Conservation (phyloP, 1,140 invertebrate genomes). For the Cyphomyrmex costatus region DNA sequence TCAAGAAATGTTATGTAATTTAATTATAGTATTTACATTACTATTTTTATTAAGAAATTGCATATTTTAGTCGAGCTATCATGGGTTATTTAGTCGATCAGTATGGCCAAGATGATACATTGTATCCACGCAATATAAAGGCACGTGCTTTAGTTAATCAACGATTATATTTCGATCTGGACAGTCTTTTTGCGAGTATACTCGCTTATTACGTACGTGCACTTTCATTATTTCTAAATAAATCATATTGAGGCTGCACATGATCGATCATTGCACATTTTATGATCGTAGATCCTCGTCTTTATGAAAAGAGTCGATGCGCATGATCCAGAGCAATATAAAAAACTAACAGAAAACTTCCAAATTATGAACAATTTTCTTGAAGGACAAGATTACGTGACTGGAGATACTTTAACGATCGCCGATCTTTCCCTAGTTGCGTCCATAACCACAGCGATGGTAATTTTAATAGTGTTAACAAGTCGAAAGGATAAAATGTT, state of each 20-base stretch:
- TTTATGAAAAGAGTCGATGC: constrained; percentile 64
- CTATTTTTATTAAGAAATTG: neutral
- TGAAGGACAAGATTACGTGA: constrained; percentile 81
- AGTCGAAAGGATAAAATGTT: neutral
- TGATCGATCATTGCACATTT: constrained; percentile 10
- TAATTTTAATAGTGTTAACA: constrained; percentile 56
- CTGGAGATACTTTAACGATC: constrained; percentile 86
- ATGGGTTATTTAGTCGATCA: constrained; percentile 90
- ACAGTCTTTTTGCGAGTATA: constrained; percentile 89
- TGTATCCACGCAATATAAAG: constrained; percentile 91
- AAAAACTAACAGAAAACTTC: constrained; percentile 77
- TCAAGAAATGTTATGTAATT: neutral
- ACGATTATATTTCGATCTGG: constrained; percentile 91
- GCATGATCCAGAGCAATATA: constrained; percentile 70
- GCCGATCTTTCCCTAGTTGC: constrained; percentile 84
- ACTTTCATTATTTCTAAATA: neutral
- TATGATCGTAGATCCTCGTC: constrained; percentile 81
- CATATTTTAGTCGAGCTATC: constrained; percentile 89
- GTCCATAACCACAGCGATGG: constrained; percentile 82
- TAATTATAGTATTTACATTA: neutral
- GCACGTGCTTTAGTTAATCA: constrained; percentile 91
- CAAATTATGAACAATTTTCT: constrained; percentile 81
- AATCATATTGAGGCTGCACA: neutral
- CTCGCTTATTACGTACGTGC: constrained; percentile 88
- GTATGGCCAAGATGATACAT: constrained; percentile 89